phyloP scores from a whole-genome alignment of 1,140 invertebrate species.

The Pachypeltis micranthus region DNA sequence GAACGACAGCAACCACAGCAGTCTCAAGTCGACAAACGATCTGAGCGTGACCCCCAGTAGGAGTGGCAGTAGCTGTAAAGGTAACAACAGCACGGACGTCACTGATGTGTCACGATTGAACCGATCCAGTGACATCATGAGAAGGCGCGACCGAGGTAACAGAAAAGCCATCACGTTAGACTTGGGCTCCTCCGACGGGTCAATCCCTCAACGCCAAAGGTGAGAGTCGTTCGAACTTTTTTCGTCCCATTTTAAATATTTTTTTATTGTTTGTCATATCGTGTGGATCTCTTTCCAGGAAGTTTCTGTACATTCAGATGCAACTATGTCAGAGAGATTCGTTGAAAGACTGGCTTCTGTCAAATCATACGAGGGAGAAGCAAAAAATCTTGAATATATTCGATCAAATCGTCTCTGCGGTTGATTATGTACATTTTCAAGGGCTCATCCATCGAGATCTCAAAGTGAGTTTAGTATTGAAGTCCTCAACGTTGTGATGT shows the following conservation, averaged over 20 bases:
- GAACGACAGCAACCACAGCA: not conserved
- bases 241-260: not conserved
- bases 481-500: no score
- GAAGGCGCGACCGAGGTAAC: not conserved
- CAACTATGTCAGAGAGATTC: slow-evolving; percentile 83
- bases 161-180: not conserved
- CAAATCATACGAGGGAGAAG: slow-evolving; percentile 36
- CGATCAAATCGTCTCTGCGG: slow-evolving; percentile 83
- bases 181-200: not conserved
- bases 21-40: not conserved
- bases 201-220: not conserved
- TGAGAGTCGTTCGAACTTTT: not conserved
- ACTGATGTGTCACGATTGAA: not conserved
- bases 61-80: not conserved
- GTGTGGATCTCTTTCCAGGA: slow-evolving; percentile 15
- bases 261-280: not conserved
- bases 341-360: slow-evolving; percentile 76
- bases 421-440: slow-evolving; percentile 85
- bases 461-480: slow-evolving; percentile 53
- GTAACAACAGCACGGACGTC: not conserved
- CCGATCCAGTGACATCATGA: no score
- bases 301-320: slow-evolving; percentile 87
- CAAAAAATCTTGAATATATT: slow-evolving; percentile 61
- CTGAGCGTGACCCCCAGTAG: not conserved
- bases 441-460: slow-evolving; percentile 90